phyloP scores from a whole-genome alignment of 2,888 invertebrate genomes.

The Erebia ligea region DNA sequence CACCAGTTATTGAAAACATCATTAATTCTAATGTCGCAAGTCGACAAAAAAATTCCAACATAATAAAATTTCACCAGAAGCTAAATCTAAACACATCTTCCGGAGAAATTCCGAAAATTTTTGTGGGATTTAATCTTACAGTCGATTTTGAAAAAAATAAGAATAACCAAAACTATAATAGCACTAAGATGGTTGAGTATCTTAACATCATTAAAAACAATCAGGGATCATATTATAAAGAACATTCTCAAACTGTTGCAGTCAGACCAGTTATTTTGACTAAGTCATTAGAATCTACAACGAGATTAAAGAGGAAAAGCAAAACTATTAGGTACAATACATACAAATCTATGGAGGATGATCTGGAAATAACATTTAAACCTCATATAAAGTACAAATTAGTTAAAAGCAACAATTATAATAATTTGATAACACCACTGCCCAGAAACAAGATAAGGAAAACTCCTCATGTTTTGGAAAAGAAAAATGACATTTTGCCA shows the following conservation, averaged over 20 bases:
- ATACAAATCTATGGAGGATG: constrained; percentile 39
- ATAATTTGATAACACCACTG: not conserved
- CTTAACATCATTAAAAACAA: not conserved
- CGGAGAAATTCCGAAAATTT: not conserved
- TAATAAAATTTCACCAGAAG: not conserved
- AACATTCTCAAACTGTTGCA: not conserved
- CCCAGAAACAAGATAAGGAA: not conserved
- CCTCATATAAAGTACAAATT: not conserved
- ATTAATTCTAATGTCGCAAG: too few relatives aligned
- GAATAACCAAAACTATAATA: not conserved
- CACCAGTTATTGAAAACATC: not conserved
- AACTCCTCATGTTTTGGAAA: not conserved
- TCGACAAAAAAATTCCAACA: not conserved
- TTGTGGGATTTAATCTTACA: not conserved
- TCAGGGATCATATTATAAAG: not conserved
- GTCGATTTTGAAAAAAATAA: not conserved
- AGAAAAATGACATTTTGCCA: constrained; percentile 36
- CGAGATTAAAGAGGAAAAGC: constrained; percentile 14
- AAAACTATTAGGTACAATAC: constrained; percentile 44
- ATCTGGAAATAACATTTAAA: constrained; percentile 14
- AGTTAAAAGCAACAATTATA: not conserved
- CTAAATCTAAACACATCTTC: not conserved
- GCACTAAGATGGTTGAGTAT: not conserved
- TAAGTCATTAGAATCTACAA: not conserved
- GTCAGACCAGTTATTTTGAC: not conserved